Conservation (phyloP, 2,888 invertebrate genomes). For the Halocaridina rubra region DNA sequence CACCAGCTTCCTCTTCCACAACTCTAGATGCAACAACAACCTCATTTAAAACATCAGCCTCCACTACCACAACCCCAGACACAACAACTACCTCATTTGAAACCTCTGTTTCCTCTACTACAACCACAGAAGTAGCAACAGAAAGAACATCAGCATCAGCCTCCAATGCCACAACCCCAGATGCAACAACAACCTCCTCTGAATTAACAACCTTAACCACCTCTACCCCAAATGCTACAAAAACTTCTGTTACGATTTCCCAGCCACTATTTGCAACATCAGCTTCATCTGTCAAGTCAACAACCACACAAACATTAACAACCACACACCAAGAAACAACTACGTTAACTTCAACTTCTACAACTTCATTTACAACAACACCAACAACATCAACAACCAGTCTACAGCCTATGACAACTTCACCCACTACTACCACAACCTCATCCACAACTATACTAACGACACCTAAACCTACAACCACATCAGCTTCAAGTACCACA, state of each 20-base stretch:
- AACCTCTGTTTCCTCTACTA: not conserved
- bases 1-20: not conserved
- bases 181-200: not conserved
- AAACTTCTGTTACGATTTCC: not conserved
- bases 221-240: not conserved
- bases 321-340: not conserved
- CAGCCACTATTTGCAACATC: not conserved
- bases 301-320: not conserved
- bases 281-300: not conserved
- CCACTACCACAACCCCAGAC: not conserved
- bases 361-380: conserved; percentile 1
- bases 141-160: not conserved
- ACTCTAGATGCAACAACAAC: not conserved
- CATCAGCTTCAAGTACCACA: not conserved
- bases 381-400: not conserved
- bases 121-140: not conserved
- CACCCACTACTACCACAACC: not conserved
- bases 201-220: not conserved
- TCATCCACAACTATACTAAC: conserved; percentile 2
- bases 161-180: not conserved
- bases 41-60: too few relatives aligned
- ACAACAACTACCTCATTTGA: not conserved
- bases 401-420: too few relatives aligned
- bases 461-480: not conserved
- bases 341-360: not conserved